Conservation (phyloP, 2,888 invertebrate genomes). For the Hyles lineata region DNA sequence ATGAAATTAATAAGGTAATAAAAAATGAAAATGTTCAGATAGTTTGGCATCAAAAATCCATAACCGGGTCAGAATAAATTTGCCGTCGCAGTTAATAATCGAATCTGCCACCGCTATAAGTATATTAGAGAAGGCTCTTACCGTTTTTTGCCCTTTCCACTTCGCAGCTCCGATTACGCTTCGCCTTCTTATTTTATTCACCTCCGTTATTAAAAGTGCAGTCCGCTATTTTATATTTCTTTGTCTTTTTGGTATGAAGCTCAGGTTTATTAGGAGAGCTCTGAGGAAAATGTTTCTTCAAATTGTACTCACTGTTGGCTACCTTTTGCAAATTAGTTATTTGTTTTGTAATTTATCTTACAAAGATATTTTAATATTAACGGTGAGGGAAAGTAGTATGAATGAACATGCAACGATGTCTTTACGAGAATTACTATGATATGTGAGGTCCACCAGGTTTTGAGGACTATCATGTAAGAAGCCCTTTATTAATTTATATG, state of each 20-base stretch:
- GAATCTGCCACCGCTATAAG: not conserved
- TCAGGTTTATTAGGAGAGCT: not conserved
- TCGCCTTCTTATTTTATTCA: conserved; percentile 1
- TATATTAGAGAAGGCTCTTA: not conserved
- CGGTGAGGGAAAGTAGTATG: no score
- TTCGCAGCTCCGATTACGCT: not conserved
- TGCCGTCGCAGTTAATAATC: conserved; percentile 3
- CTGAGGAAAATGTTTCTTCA: not conserved
- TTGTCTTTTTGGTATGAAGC: not conserved
- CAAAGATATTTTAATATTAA: no score
- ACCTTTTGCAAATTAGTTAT: no score
- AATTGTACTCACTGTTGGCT: no score
- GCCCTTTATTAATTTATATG: no score
- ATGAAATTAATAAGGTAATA: no score
- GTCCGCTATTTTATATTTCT: not conserved
- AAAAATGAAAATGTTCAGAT: no score
- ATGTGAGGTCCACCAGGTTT: no score
- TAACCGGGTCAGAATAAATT: not conserved
- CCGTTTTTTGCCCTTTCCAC: conserved; percentile 9
- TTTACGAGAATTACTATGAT: no score
- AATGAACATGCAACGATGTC: no score
- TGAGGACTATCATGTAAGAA: no score
- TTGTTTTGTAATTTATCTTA: no score
- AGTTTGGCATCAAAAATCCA: not conserved
- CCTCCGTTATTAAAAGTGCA: conserved; percentile 23